phyloP scores from a whole-genome alignment of 2,797 vertebrate genomes.

The Pangasius sanitwongsei region DNA sequence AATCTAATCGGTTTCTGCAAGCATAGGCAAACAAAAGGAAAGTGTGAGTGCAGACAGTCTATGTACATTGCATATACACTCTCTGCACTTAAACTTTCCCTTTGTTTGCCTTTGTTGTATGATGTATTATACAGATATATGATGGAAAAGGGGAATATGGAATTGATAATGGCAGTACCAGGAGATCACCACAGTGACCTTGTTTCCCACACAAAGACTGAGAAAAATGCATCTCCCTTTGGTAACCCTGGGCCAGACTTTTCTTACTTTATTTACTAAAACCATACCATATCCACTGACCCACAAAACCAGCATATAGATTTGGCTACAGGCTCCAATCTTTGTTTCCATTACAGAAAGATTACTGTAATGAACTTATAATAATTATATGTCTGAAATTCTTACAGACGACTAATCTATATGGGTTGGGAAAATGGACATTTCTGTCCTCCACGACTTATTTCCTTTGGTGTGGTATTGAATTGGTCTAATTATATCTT shows the following conservation, averaged over 20 bases:
- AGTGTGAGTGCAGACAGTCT: not conserved
- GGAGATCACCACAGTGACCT: not conserved
- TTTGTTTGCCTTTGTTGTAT: not conserved
- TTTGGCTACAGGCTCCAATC: not conserved
- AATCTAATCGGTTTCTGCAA: not conserved
- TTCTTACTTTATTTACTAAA: not conserved
- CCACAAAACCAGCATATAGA: not conserved
- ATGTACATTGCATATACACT: not conserved
- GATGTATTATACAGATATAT: not conserved
- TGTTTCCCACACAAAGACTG: not conserved
- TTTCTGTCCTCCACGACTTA: conserved; percentile 1
- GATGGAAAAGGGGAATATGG: not conserved
- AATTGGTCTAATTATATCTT: conserved; percentile 48
- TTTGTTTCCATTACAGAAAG: not conserved
- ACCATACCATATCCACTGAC: not conserved
- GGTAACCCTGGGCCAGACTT: not conserved
- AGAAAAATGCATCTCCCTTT: not conserved
- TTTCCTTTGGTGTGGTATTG: not conserved
- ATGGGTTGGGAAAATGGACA: not conserved
- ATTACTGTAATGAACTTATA: not conserved
- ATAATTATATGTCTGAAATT: not conserved
- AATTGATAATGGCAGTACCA: not conserved
- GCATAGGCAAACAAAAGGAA: not conserved
- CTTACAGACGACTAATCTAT: not conserved
- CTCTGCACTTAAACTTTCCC: too few relatives aligned